phyloP scores from a whole-genome alignment of 2,797 vertebrate species.

The Aulostomus chinensis region DNA sequence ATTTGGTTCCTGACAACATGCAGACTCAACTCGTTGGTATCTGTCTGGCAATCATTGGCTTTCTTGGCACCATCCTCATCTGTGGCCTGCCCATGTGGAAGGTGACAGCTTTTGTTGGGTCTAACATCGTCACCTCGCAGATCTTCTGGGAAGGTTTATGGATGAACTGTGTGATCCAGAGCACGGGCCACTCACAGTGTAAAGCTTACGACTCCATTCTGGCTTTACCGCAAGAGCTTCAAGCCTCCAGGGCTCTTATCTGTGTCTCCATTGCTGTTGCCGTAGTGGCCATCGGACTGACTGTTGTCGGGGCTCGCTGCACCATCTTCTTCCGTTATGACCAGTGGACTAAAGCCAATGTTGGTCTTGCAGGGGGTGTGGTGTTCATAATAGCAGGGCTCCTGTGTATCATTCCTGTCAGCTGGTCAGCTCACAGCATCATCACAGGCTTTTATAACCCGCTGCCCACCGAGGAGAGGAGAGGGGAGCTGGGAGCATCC shows the following conservation, averaged over 20 bases:
- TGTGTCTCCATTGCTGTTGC: conserved; percentile 70
- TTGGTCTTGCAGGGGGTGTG: conserved; percentile 68
- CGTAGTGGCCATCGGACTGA: conserved; percentile 71
- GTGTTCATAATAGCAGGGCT: conserved; percentile 74
- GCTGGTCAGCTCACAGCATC: conserved; percentile 75
- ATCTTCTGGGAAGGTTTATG: conserved; percentile 81
- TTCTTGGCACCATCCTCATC: conserved; percentile 75
- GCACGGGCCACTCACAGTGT: conserved; percentile 78
- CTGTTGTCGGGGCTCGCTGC: conserved; percentile 69
- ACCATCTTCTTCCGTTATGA: conserved; percentile 72
- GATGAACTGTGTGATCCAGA: conserved; percentile 84
- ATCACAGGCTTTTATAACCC: conserved; percentile 78
- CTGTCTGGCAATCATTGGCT: conserved; percentile 70
- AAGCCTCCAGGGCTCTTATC: conserved; percentile 74
- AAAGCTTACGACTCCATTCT: conserved; percentile 77
- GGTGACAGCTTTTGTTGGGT: conserved; percentile 73
- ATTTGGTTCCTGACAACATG: conserved; percentile 48
- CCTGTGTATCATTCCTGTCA: conserved; percentile 74
- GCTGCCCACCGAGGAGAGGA: conserved; percentile 25
- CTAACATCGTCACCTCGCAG: conserved; percentile 79
- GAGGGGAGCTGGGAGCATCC: conserved; percentile 78
- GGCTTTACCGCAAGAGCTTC: conserved; percentile 73
- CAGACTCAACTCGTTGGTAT: conserved; percentile 68
- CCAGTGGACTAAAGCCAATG: conserved; percentile 52
- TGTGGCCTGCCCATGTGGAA: conserved; percentile 81